Evolutionary conservation across 2,797 vertebrate genomes (phyloP).

Genomic region (Sebastes cheni): DNA sequence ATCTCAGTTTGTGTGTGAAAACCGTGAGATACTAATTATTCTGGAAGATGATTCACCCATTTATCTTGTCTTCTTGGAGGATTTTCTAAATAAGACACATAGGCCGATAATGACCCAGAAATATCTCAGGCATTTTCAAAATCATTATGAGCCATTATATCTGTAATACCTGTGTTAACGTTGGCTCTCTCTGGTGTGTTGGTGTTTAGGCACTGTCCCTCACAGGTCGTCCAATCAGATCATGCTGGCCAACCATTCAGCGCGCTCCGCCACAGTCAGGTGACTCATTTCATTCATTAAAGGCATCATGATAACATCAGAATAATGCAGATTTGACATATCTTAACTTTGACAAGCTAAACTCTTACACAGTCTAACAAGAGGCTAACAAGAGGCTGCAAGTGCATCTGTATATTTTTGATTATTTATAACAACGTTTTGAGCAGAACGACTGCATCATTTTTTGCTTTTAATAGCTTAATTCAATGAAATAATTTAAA

Average conservation of each 20-base stretch:
- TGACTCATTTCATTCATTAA: slow-evolving; percentile 24
- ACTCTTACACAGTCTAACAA: background rate
- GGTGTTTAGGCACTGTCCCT: slow-evolving; percentile 56
- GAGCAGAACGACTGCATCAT: background rate
- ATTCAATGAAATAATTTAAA: background rate
- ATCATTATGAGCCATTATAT: background rate
- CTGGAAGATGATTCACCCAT: background rate
- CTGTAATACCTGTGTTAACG: background rate
- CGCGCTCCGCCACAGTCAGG: slow-evolving; percentile 72
- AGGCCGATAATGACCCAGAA: slow-evolving; percentile 14
- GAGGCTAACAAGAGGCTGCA: background rate
- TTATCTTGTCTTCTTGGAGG: slow-evolving; percentile 11
- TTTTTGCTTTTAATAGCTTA: background rate
- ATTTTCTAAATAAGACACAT: slow-evolving; percentile 14
- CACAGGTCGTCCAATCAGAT: slow-evolving; percentile 65
- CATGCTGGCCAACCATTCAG: slow-evolving; percentile 46
- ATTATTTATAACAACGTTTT: background rate
- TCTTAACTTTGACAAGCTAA: background rate
- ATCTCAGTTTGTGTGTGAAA: background rate
- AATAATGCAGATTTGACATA: background rate
- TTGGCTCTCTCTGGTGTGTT: background rate
- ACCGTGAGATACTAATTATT: slow-evolving; percentile 7
- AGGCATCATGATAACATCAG: too few species aligned
- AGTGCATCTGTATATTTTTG: background rate
- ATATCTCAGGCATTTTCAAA: background rate